These are phyloP conservation scores for Loxodonta africana DNA, from an alignment of 2,113 vertebrate genomes.

Conservation along the genomic window DNA sequence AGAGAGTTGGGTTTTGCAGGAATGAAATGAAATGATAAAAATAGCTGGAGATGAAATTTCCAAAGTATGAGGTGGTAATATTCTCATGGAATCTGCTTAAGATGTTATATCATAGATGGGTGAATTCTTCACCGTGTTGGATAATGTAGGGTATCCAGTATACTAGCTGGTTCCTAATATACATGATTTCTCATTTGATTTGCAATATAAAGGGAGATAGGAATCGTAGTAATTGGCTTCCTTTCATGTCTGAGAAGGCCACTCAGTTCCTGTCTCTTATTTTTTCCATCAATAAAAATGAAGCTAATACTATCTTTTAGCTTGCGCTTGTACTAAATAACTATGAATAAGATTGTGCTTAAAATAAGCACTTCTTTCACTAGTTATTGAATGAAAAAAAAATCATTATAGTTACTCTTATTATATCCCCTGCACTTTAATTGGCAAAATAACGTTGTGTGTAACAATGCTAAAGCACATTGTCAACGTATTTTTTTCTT, in stretches of 20 bases:
- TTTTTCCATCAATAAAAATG: slow-evolving; percentile 20
- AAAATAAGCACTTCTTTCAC: slow-evolving; percentile 17
- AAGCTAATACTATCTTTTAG: neutral
- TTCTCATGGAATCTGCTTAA: neutral
- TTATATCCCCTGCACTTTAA: neutral
- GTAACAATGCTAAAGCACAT: neutral
- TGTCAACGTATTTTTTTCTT: neutral
- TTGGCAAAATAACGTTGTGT: slow-evolving; percentile 29
- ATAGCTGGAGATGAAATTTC: neutral
- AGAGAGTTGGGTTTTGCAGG: neutral
- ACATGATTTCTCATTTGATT: neutral
- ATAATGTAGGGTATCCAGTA: neutral
- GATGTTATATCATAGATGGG: neutral
- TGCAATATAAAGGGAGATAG: neutral
- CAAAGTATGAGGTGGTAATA: neutral
- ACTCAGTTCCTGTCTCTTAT: neutral
- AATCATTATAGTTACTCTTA: neutral
- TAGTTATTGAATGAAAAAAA: neutral
- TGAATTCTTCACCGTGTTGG: neutral
- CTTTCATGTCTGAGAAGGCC: neutral
- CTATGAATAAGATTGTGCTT: neutral
- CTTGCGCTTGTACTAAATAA: neutral
- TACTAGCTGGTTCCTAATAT: neutral
- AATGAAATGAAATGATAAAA: neutral
- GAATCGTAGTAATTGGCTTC: slow-evolving; percentile 31